Base-by-base conservation (phyloP, 2,888 invertebrate species). In the Oligia strigilis region DNA sequence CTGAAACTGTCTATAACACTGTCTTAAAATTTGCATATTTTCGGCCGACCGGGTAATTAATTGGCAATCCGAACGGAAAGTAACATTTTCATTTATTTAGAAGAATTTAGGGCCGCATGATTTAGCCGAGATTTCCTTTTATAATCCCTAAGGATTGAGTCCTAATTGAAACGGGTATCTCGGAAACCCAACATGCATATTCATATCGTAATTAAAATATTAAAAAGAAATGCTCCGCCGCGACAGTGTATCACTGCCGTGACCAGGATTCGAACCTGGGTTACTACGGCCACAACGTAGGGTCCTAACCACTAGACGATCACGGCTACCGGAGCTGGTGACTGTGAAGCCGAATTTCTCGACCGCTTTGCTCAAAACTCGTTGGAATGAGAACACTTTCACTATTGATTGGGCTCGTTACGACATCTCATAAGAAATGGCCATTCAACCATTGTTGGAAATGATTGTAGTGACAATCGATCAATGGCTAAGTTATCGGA, bases 201-300 rank as follows among this genome's bases (percentile, higher is more conserved):
- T 84, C 58, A 83, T 80, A 64, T 43, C 29, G 40, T 43, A 52
- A 79, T 83, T 79, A 58, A 81, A 79, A 72, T 52, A 72, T 67
- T 52, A 64, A 87, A 87, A 90, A 79, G 2, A 55, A 29, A 71
- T 19, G 71, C 91, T 88, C 91, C 91, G 81, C 89, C 91, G 89
- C 73, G 90, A 90, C 91, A 89, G 90, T 91, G 88, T 9, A 97
- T 97, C 92, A 93, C 93, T 93, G 93, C 94, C 94, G 94, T 95
- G 95, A 95, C 95, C 94, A 94, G 97, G 98, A 98, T 97, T 98
- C 98, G 97, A 98, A 98, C 98, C 98, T 97, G 98, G 98, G 98
- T 98, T 98, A 97, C 97, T 97, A 97, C 98, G 97, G 98, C 98
- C 98, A 98, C 98, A 98, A 98, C 98, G 98, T 97, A 97, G 97